Evolutionary conservation across 2,113 vertebrate genomes (phyloP), one percentile per base, ranked within the genome.

Genomic region (Sorex araneus): DNA sequence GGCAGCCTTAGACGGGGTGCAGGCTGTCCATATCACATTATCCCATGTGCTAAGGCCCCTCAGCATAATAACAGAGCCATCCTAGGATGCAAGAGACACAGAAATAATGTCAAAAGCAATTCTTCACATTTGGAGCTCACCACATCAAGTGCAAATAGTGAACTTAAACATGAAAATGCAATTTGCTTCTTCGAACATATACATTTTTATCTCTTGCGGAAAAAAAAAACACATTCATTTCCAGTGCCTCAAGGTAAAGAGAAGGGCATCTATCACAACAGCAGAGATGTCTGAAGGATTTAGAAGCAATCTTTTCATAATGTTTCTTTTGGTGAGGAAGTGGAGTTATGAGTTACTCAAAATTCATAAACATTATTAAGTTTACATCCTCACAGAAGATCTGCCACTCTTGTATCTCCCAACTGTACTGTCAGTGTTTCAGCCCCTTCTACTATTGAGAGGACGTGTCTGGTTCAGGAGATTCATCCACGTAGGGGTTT

Each of bases 331-430:
- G 95, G 93, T 94, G 94, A 94, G 91, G 84, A 95, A 97, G 90
- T 79, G 79, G 86, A 92, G 94, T 97, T 96, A 97, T 80, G 89
- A 97, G 89, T 93, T 96, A 95, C 97, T 98, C 97, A 97, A 96
- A 97, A 98, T 97, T 98, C 97, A 98, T 93, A 93, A 97, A 80
- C 91, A 97, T 98, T 95, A 98, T 98, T 97, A 97, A 96, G 96
- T 98, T 98, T 96, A 95, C 93, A 96, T 96, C 92, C 83, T 96
- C 87, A 95, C 60, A 79, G 96, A 95, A 96, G 87, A 96, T 88
- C 88, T 0, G n/a, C 89, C 63, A 69, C 94, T 13, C 2, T 28
- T 54, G 93, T 90, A 70, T 92, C 94, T 96, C 96, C 57, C 88
- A 95, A 89, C 90, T 77, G 40, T 32, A 2, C 36, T 79, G 92